Percentiles rank a stretch among this genome's conserved stretches.
Evolutionary conservation across 2,888 invertebrate species (phyloP).

Genomic region (Bedellia somnulentella): DNA sequence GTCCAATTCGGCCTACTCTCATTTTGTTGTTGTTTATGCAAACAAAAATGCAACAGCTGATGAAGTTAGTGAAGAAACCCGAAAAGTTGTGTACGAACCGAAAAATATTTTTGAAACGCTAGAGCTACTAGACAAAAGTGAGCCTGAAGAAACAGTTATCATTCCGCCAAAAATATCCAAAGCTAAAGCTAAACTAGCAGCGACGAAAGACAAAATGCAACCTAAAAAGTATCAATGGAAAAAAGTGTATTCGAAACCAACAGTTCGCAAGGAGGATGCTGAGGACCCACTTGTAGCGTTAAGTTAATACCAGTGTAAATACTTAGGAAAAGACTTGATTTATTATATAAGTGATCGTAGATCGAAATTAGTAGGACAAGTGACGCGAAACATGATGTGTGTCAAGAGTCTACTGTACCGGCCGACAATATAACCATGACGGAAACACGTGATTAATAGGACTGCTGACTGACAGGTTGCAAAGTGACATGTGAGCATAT

Average conservation of each 20-base stretch:
- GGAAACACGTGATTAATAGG: not conserved
- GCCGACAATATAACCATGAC: slow-evolving; percentile 1
- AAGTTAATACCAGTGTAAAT: slow-evolving; percentile 48
- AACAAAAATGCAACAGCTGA: slow-evolving; percentile 73
- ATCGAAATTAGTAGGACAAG: slow-evolving; percentile 2
- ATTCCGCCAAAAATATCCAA: slow-evolving; percentile 56
- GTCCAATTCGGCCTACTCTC: slow-evolving; percentile 76
- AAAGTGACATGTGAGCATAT: no score
- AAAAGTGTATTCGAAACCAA: slow-evolving; percentile 33
- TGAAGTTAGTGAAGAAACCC: slow-evolving; percentile 46
- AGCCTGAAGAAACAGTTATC: slow-evolving; percentile 20
- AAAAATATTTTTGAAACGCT: slow-evolving; percentile 84
- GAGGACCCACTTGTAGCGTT: slow-evolving; percentile 68
- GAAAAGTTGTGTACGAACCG: slow-evolving; percentile 57
- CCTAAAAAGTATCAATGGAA: slow-evolving; percentile 52
- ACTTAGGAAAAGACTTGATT: slow-evolving; percentile 7
- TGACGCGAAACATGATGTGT: slow-evolving; percentile 1
- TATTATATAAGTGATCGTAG: slow-evolving; percentile 7
- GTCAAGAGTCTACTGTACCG: not conserved
- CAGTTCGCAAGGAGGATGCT: slow-evolving; percentile 47
- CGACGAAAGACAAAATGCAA: slow-evolving; percentile 39
- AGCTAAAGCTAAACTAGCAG: slow-evolving; percentile 66
- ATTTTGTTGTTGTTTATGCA: slow-evolving; percentile 81
- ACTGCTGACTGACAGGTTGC: not conserved
- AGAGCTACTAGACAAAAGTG: slow-evolving; percentile 66